Percentiles rank a stretch among this genome's conserved stretches.
These are phyloP conservation scores for Pseudomyrmex concolor DNA, from an alignment of 1,140 invertebrate species.

Conservation along the genomic window DNA sequence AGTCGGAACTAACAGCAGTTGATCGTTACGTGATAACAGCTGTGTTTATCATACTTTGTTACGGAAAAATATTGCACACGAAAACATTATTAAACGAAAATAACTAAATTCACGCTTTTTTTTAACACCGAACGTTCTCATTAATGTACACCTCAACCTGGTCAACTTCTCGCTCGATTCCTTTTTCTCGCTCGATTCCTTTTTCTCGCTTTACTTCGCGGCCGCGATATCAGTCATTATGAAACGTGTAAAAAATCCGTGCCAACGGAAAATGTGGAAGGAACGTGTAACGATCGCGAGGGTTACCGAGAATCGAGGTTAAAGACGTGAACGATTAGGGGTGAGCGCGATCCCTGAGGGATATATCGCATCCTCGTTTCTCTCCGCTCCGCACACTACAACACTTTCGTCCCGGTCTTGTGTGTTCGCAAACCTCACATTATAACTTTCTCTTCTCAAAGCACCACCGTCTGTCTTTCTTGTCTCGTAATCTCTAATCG, in stretches of 20 bases:
- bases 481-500: slow-evolving; percentile 4
- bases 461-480: slow-evolving; percentile 33
- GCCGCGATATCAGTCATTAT: neutral
- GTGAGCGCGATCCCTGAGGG: slow-evolving; percentile 75
- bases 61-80: neutral
- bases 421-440: slow-evolving; percentile 69
- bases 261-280: slow-evolving; percentile 3
- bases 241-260: slow-evolving; percentile 50
- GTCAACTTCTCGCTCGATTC: slow-evolving; percentile 5
- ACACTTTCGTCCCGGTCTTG: slow-evolving; percentile 67
- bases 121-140: neutral
- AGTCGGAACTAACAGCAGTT: neutral
- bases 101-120: neutral
- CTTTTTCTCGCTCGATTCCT: neutral
- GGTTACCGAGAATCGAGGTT: slow-evolving; percentile 42
- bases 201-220: neutral
- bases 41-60: neutral
- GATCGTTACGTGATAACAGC: too few relatives aligned
- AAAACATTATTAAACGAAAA: neutral
- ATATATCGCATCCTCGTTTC: slow-evolving; percentile 50
- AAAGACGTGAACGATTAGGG: slow-evolving; percentile 72
- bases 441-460: slow-evolving; percentile 74
- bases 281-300: slow-evolving; percentile 24
- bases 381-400: neutral
- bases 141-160: too few relatives aligned